Percentiles rank a stretch among this genome's conserved stretches.
phyloP scores from a whole-genome alignment of 2,888 invertebrate species.

The Alcis repandata region DNA sequence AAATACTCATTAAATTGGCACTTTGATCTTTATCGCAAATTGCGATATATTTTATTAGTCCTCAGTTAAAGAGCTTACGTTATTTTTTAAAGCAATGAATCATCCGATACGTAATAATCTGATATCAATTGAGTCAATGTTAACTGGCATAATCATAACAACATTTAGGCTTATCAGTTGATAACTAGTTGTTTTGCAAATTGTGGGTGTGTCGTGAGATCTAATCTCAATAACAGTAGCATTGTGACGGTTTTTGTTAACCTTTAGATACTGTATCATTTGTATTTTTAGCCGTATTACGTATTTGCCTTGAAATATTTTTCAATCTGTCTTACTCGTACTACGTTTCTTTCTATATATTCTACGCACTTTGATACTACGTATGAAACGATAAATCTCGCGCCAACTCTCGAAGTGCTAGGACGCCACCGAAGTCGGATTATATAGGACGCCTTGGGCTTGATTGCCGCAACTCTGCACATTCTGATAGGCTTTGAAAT shows the following conservation, averaged over 20 bases:
- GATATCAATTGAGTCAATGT: conserved; percentile 6
- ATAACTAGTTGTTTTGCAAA: conserved; percentile 16
- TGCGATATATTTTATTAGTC: conserved; percentile 11
- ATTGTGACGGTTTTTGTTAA: background rate
- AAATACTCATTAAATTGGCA: background rate
- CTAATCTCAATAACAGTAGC: background rate
- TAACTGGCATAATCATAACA: background rate
- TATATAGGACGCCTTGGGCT: background rate
- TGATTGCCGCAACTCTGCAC: conserved; percentile 15
- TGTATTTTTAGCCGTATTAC: background rate
- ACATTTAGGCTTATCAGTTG: conserved; percentile 10
- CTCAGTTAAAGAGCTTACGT: conserved; percentile 6
- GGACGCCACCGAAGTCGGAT: no score
- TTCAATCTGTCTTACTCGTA: conserved; percentile 1
- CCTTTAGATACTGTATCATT: background rate
- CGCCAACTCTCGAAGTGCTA: conserved; percentile 14
- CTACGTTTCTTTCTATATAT: background rate
- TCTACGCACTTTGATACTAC: conserved; percentile 21
- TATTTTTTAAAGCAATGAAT: conserved; percentile 8
- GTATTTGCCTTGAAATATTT: background rate
- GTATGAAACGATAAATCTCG: conserved; percentile 15
- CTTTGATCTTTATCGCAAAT: conserved; percentile 19
- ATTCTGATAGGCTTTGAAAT: conserved; percentile 15
- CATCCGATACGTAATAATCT: conserved; percentile 6
- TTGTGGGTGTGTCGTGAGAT: conserved; percentile 6